Evolutionary conservation across 1,140 invertebrate species (phyloP).

Genomic region (Zaprionus gabonicus): DNA sequence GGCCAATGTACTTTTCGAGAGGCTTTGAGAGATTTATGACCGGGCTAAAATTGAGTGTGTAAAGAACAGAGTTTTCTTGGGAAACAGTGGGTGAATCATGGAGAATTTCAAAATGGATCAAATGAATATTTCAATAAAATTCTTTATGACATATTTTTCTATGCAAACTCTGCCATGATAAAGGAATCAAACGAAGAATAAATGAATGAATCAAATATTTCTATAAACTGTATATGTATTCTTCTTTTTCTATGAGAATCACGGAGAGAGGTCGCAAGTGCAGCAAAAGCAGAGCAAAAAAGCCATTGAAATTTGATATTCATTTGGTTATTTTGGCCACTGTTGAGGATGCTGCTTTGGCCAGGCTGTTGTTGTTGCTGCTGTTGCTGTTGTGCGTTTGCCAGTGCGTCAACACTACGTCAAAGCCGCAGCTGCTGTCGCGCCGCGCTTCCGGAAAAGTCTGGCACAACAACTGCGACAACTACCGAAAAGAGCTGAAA

Average conservation of each 20-base stretch:
- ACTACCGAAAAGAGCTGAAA: conserved; percentile 33
- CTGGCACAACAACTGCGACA: conserved; percentile 65
- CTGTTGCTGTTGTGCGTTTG: conserved; percentile 30
- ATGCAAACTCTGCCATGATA: background rate
- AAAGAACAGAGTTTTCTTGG: background rate
- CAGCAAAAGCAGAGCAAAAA: background rate
- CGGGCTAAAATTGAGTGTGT: background rate
- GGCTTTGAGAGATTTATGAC: conserved; percentile 9
- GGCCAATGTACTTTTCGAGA: conserved; percentile 57
- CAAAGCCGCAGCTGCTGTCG: conserved; percentile 75
- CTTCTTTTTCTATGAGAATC: background rate
- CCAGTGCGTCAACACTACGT: conserved; percentile 73
- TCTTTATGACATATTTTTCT: background rate
- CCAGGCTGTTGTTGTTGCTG: conserved; percentile 15
- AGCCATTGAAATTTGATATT: conserved; percentile 40
- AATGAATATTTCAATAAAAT: too few relatives aligned
- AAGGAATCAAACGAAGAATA: background rate
- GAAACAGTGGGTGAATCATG: background rate
- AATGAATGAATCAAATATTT: background rate
- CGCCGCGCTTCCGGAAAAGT: conserved; percentile 81
- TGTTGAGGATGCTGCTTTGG: conserved; percentile 36
- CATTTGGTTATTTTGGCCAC: conserved; percentile 53
- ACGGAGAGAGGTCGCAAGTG: background rate
- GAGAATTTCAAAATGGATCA: background rate
- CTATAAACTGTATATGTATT: background rate